Percentiles rank a stretch among this genome's conserved stretches.
phyloP scores from a whole-genome alignment of 2,113 vertebrate genomes.

The Albula glossodonta region DNA sequence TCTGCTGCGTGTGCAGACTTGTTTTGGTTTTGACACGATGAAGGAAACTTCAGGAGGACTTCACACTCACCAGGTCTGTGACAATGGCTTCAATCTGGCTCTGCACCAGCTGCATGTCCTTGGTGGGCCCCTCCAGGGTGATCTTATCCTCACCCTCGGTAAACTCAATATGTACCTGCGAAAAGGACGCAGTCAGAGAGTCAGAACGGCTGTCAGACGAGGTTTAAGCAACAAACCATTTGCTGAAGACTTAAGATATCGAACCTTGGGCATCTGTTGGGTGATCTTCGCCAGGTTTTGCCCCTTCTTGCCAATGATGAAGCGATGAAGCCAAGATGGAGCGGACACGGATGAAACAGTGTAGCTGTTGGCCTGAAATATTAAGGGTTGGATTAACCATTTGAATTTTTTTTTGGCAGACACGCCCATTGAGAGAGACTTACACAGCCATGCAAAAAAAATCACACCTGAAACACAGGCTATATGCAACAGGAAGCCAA shows the following conservation, averaged over 20 bases:
- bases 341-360: slow-evolving; percentile 91
- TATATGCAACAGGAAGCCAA: too few species aligned
- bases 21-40: too few species aligned
- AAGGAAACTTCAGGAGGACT: not conserved
- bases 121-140: slow-evolving; percentile 93
- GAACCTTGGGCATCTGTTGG: slow-evolving; percentile 96
- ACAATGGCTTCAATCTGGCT: slow-evolving; percentile 92
- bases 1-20: too few species aligned
- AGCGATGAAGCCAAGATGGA: slow-evolving; percentile 98
- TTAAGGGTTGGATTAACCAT: not conserved
- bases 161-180: slow-evolving; percentile 97
- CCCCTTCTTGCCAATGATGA: slow-evolving; percentile 99
- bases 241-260: not conserved
- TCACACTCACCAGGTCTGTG: slow-evolving; percentile 83
- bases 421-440: too few species aligned
- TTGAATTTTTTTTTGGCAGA: too few species aligned
- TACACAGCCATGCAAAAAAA: too few species aligned
- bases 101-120: slow-evolving; percentile 91
- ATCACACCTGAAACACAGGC: too few species aligned
- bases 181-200: not conserved
- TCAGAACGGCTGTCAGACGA: not conserved
- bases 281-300: slow-evolving; percentile 98
- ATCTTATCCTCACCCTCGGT: slow-evolving; percentile 97
- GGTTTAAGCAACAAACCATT: not conserved
- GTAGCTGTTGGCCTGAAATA: slow-evolving; percentile 91